phyloP scores from a whole-genome alignment of 2,113 vertebrate species.

The Sturnus vulgaris region DNA sequence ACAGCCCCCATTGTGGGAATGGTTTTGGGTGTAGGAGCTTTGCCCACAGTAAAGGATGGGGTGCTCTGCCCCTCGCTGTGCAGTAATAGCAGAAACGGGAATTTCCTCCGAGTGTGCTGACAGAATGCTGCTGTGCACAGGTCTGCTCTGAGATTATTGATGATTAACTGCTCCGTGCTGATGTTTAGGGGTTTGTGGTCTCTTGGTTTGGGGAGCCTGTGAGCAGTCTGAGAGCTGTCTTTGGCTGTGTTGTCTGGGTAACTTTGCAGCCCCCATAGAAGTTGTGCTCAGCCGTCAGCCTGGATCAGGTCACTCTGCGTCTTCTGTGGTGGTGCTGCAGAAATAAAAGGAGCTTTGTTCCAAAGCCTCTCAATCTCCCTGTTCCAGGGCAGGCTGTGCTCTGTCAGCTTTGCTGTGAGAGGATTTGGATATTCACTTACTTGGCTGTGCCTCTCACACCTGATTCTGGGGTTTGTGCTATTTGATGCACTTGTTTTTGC shows the following conservation, averaged over 20 bases:
- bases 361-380: conserved; percentile 55
- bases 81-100: accelerated
- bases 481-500: conserved; percentile 60
- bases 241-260: background rate
- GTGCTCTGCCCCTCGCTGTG: background rate
- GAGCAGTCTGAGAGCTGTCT: background rate
- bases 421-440: conserved; percentile 63
- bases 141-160: background rate
- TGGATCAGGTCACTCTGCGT: conserved; percentile 7
- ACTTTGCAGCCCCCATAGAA: background rate
- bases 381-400: conserved; percentile 52
- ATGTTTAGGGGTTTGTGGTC: background rate
- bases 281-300: background rate
- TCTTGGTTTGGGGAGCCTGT: background rate
- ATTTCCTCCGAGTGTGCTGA: background rate
- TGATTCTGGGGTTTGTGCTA: conserved; percentile 35
- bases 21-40: background rate
- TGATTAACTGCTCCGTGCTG: background rate
- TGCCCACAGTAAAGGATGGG: background rate
- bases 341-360: conserved; percentile 68
- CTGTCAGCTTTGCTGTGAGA: conserved; percentile 33
- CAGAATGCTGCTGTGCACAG: background rate
- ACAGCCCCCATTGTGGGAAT: accelerated
- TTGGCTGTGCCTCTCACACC: conserved; percentile 61
- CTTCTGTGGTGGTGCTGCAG: conserved; percentile 33